phyloP scores from a whole-genome alignment of 2,888 invertebrate species.

The Rapana venosa region DNA sequence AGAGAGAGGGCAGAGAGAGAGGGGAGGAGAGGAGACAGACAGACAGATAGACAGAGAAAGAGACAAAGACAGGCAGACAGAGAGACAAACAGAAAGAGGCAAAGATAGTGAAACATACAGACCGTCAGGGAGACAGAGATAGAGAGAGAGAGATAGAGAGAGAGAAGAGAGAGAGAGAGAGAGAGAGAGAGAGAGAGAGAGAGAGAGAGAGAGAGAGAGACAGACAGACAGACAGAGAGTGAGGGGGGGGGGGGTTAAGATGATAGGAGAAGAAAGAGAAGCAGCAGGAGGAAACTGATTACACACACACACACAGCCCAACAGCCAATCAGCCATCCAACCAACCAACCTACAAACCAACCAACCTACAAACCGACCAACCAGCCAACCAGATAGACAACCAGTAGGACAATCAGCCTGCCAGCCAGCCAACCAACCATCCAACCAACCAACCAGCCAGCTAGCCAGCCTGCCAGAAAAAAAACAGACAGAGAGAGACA shows the following conservation, averaged over 20 bases:
- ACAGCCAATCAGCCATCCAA: background rate
- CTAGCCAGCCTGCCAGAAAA: background rate
- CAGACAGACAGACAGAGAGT: constrained; percentile 4
- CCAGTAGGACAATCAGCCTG: no score
- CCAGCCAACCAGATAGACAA: background rate
- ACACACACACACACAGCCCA: background rate
- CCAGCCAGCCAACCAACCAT: no score
- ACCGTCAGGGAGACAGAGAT: constrained; percentile 25
- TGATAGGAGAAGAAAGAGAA: background rate
- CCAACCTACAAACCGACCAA: background rate
- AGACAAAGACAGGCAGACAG: background rate
- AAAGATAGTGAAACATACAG: constrained; percentile 23
- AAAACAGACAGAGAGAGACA: background rate
- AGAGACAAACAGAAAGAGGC: constrained; percentile 11
- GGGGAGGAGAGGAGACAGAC: background rate
- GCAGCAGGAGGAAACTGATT: background rate
- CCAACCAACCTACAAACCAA: background rate
- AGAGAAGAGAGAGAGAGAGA: background rate
- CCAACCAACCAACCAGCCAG: no score
- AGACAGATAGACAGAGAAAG: background rate
- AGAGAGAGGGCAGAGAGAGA: background rate
- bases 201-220: background rate
- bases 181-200: background rate
- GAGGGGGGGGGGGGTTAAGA: background rate
- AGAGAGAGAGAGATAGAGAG: constrained; percentile 29